Evolutionary conservation across 2,888 invertebrate genomes (phyloP), one percentile per base, ranked within the genome.

Genomic region (Priocnemis perturbator): DNA sequence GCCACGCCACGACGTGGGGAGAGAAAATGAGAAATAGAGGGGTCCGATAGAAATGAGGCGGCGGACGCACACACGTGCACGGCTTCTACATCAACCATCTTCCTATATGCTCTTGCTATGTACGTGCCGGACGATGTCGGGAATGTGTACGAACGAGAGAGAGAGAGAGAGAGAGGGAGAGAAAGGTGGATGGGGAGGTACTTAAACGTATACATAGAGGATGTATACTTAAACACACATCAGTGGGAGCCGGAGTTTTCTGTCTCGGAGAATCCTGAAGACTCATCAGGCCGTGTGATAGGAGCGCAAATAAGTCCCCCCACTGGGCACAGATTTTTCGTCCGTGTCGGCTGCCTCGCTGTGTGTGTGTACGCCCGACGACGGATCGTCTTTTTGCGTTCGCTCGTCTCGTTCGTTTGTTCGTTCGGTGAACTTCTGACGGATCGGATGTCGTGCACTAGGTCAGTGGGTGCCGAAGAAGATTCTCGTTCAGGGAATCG

Each of bases 261-360:
- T 61, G 59, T 62, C 61, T 58, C 64, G 63, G 66, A 64, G 71
- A 74, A 81, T 77, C 75, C 67, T 71, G 73, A 72, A 73, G 75
- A 76, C 77, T 83, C 82, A 80, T 81, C 81, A 79, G 78, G 75
- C 76, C 80, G 77, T 77, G 81, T 79, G 83, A 83, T 83, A 83
- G 71, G 73, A 73, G 71, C 65, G 76, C 74, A 83, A 82, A 82
- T 77, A 81, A 71, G 63, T 48, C 44, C 58, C 58, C 30, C 37
- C 37, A 37, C 37, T 37, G 37, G 37, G 37, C 15, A 26, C n/a
- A 7, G 50, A 56, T 56, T 50, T 26, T 37, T 11, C 37, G 37
- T 37, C 37, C 11, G 14, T 37, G 11, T 9, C 11, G 37, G 14
- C 37, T 9, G 7, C 4, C 37, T n/a, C n/a, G n/a, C n/a, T n/a